These are phyloP conservation scores for Morinoia aosen DNA, from an alignment of 2,888 invertebrate genomes.

Conservation along the genomic window DNA sequence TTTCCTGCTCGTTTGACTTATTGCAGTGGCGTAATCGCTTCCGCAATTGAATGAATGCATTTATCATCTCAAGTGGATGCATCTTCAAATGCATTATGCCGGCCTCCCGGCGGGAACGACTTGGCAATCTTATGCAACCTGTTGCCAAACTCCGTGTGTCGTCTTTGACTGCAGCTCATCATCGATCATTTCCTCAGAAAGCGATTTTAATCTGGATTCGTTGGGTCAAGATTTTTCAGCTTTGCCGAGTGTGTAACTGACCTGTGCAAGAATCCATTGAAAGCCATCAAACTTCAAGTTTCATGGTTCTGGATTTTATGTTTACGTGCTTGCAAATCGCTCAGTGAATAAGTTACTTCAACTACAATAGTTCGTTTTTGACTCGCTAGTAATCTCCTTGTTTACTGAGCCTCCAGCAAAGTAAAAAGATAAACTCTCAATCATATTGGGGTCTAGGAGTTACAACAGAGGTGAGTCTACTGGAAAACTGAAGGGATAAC, in stretches of 20 bases:
- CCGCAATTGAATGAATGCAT: background rate
- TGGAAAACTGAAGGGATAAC: no score
- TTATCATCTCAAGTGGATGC: background rate
- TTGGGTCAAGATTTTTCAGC: constrained; percentile 3
- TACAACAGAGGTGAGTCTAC: no score
- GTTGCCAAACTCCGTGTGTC: background rate
- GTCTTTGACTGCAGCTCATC: background rate
- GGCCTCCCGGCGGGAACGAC: background rate
- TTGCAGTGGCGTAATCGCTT: background rate
- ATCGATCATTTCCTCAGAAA: background rate
- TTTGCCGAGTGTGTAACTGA: background rate
- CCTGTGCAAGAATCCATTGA: background rate
- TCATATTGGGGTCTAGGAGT: no score
- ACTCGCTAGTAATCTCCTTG: background rate
- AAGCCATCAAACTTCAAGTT: background rate
- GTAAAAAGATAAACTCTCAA: no score
- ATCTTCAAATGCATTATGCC: background rate
- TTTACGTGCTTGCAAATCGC: background rate
- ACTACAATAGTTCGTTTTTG: background rate
- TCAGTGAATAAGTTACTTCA: background rate
- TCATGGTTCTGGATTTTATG: background rate
- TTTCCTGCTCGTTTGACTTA: background rate
- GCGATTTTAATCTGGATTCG: background rate
- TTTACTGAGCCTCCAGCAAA: no score
- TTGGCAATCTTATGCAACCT: background rate